Percentiles rank a stretch among this genome's conserved stretches.
Conservation (phyloP, 2,888 invertebrate genomes). For the Acronicta alni region DNA sequence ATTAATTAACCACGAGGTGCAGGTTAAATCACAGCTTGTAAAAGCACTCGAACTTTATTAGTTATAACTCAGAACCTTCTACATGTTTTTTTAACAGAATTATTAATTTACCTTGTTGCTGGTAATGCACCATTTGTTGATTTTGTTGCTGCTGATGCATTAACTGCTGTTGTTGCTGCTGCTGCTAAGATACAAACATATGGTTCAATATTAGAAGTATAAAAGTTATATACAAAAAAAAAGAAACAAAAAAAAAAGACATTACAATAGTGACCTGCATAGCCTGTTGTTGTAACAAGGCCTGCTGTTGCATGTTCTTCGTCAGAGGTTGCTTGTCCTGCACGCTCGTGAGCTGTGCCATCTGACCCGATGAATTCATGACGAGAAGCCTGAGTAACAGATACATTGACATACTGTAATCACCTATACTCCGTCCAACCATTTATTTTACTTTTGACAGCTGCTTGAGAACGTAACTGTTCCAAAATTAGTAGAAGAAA, state of each 20-base stretch:
- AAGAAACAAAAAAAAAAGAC: background rate
- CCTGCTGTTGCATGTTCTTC: constrained; percentile 86
- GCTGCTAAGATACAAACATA: constrained; percentile 68
- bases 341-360: constrained; percentile 84
- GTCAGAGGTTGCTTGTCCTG: constrained; percentile 88
- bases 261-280: constrained; percentile 69
- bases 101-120: constrained; percentile 72
- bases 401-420: background rate
- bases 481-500: no score
- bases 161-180: constrained; percentile 73
- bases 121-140: constrained; percentile 82
- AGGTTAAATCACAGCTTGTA: no score
- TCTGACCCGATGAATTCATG: constrained; percentile 89
- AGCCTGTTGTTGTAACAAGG: constrained; percentile 78
- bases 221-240: background rate
- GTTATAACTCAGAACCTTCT: no score
- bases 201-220: constrained; percentile 22
- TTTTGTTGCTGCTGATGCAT: constrained; percentile 82
- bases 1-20: no score
- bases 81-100: background rate
- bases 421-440: no score
- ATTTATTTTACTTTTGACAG: no score
- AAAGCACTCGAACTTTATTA: no score
- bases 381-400: constrained; percentile 82
- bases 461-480: no score